Evolutionary conservation across 2,888 invertebrate species (phyloP), one percentile per base, ranked within the genome.

Genomic region (Cactoblastis cactorum): DNA sequence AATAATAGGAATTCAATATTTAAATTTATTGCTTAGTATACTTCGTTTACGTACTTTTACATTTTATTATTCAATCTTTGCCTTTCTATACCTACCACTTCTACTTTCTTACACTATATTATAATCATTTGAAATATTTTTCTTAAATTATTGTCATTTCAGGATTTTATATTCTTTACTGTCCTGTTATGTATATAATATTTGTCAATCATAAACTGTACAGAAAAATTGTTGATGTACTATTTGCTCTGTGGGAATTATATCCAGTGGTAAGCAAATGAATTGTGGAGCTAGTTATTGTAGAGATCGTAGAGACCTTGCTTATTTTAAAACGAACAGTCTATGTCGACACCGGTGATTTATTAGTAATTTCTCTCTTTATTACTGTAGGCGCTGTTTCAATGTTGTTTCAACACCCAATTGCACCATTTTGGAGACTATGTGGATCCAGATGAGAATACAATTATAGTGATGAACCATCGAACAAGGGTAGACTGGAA

Each of bases 401-500:
- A 95, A 74, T 81, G 92, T 59, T 74, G 93, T 56, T 93, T 92
- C 65, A 92, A 93, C 3, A 93, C 95, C 17, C 91, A 93, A 61
- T 86, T 96, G 8, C 91, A 93, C 62, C 92, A 95, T 43, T 93
- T 93, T 43, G 96, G 96, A 1, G 95, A 96, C 74, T 91, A 91
- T 55, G 93, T 96, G 34, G 81, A 91, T 56, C 92, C 94, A 0
- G 86, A 92, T 58, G 95, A 95, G 69, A 93, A 93, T 33, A 92
- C 94, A 3, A 90, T 97, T 46, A 89, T 97, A 47, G 90, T 97
- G 28, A 95, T 97, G 93, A 97, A 97, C 77, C 97, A 97, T 78
- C 91, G 97, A 38, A 96, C 97, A 32, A 90, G 95, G 54, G 92
- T 97, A 9, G 97, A 97, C 77, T 97, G 97, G 97, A 95, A 97